A percentile compares a stretch with the other conserved stretches of the same genome.
Conservation (phyloP, 1,140 invertebrate species). For the Saccostrea glomerata region DNA sequence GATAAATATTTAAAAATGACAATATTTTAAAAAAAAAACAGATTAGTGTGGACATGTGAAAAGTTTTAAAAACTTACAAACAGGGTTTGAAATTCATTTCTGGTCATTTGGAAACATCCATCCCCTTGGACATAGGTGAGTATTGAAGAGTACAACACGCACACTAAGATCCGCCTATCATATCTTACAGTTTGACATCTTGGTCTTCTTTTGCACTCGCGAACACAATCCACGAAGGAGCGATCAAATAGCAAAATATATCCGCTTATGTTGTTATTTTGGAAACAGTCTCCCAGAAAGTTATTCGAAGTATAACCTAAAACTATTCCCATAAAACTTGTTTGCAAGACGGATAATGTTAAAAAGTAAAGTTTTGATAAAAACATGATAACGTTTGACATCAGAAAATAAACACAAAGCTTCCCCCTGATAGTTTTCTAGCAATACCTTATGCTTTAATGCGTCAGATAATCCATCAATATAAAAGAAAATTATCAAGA, state of each 20-base stretch:
- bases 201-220: conserved; percentile 1
- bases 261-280: neutral
- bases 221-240: neutral
- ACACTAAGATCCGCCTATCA: neutral
- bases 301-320: no score
- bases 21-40: neutral
- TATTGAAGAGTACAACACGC: neutral
- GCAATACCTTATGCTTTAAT: no score
- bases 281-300: no score
- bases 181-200: neutral
- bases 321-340: no score
- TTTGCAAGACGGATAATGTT: no score
- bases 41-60: neutral
- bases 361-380: no score
- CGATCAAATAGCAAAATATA: conserved; percentile 4
- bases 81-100: neutral
- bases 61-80: neutral
- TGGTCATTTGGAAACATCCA: neutral
- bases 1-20: neutral
- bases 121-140: neutral
- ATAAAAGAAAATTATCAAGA: no score
- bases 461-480: no score
- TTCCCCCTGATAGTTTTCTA: no score
- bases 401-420: no score
- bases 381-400: no score